Evolutionary conservation across 2,888 invertebrate species (phyloP).

Genomic region (Lucinisca nassula): DNA sequence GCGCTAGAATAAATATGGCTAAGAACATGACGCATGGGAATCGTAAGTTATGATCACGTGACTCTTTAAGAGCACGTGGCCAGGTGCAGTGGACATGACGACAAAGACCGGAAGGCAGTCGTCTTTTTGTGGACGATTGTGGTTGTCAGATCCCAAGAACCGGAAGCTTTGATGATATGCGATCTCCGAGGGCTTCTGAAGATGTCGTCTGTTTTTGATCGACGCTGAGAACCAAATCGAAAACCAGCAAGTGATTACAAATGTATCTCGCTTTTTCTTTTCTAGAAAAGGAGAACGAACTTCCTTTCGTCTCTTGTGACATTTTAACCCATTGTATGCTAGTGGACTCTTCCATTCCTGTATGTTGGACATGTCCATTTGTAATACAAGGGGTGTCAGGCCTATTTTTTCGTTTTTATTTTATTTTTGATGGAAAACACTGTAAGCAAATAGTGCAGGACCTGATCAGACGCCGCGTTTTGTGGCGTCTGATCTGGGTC

Average conservation of each 20-base stretch:
- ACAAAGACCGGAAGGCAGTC: not conserved
- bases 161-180: not conserved
- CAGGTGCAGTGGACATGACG: not conserved
- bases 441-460: no score
- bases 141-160: not conserved
- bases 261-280: no score
- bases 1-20: not conserved
- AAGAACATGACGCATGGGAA: not conserved
- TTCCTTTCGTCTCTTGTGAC: not conserved
- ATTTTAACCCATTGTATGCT: no score
- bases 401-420: no score
- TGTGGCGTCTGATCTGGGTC: no score
- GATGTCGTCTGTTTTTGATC: not conserved
- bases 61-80: not conserved
- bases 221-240: not conserved
- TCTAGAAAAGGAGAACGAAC: not conserved
- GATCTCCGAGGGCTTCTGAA: not conserved
- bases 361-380: no score
- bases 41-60: conserved; percentile 2
- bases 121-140: not conserved
- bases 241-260: not conserved
- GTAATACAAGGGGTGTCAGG: no score
- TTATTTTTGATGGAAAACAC: no score
- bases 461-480: no score
- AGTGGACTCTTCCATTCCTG: no score